These are phyloP conservation scores for Pecten maximus DNA, from an alignment of 2,888 invertebrate genomes.

Conservation along the genomic window DNA sequence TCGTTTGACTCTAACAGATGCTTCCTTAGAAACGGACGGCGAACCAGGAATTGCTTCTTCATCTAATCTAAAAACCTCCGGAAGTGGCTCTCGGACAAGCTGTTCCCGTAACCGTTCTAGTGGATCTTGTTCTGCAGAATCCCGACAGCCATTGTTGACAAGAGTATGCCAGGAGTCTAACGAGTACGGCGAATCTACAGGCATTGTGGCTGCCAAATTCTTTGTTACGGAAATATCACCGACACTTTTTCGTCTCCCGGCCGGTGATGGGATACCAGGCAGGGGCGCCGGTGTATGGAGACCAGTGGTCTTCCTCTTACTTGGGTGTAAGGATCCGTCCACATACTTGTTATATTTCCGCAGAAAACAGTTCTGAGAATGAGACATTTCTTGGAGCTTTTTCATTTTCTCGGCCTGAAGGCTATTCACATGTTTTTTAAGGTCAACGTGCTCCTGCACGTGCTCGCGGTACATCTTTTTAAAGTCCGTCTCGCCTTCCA, in stretches of 20 bases:
- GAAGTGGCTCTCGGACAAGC: neutral
- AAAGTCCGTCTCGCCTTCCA: neutral
- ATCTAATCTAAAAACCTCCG: neutral
- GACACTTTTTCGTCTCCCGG: neutral
- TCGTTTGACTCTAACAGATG: neutral
- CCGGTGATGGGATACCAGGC: neutral
- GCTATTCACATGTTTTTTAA: neutral
- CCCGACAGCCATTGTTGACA: neutral
- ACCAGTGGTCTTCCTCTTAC: neutral
- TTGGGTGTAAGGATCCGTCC: neutral
- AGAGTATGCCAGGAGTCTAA: neutral
- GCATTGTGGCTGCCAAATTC: neutral
- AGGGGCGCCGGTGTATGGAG: neutral
- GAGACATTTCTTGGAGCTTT: neutral
- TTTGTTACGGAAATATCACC: neutral
- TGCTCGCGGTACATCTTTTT: neutral
- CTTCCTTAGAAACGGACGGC: neutral
- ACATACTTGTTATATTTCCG: slow-evolving; percentile 3
- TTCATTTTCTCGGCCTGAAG: neutral
- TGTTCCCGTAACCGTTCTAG: neutral
- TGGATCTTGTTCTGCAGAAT: neutral
- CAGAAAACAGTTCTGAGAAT: neutral
- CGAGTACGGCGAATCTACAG: neutral
- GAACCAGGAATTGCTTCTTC: neutral
- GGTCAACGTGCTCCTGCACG: neutral